phyloP scores from a whole-genome alignment of 2,888 invertebrate genomes.

The Pyralis farinalis region DNA sequence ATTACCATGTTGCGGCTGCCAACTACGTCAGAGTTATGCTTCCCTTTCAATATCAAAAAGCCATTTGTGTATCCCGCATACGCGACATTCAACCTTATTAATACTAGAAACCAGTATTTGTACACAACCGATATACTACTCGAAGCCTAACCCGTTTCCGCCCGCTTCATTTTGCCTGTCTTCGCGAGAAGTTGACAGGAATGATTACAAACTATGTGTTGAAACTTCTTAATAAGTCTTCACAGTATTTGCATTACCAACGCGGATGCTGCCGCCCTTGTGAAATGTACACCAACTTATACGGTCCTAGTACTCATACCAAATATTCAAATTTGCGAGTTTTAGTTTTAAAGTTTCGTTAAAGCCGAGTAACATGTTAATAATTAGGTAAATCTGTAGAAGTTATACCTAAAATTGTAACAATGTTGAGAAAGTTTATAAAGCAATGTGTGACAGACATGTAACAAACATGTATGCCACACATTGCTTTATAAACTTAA shows the following conservation, averaged over 20 bases:
- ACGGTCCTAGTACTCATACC: background rate
- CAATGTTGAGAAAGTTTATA: too few relatives aligned
- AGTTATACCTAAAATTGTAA: background rate
- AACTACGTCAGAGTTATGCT: slow-evolving; percentile 24
- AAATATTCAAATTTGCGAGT: slow-evolving; percentile 1
- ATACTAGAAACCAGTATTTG: background rate
- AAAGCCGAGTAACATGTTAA: background rate
- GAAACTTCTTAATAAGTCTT: slow-evolving; percentile 72
- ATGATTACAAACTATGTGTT: slow-evolving; percentile 61
- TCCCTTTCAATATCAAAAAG: background rate
- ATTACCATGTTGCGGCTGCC: slow-evolving; percentile 67
- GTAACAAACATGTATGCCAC: too few relatives aligned
- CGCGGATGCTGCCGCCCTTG: slow-evolving; percentile 29
- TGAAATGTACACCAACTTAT: slow-evolving; percentile 50
- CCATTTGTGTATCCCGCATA: background rate
- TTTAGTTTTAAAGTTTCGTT: slow-evolving; percentile 1
- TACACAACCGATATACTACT: background rate
- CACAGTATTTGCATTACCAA: slow-evolving; percentile 67
- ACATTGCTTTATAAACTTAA: background rate
- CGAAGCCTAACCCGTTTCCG: background rate
- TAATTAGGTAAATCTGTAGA: background rate
- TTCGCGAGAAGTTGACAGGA: slow-evolving; percentile 58
- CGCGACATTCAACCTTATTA: background rate
- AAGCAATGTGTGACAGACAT: too few relatives aligned
- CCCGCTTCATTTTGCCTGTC: slow-evolving; percentile 23